Evolutionary conservation across 2,113 vertebrate species (phyloP), one percentile per base, ranked within the genome.

Genomic region (Saccopteryx bilineata): DNA sequence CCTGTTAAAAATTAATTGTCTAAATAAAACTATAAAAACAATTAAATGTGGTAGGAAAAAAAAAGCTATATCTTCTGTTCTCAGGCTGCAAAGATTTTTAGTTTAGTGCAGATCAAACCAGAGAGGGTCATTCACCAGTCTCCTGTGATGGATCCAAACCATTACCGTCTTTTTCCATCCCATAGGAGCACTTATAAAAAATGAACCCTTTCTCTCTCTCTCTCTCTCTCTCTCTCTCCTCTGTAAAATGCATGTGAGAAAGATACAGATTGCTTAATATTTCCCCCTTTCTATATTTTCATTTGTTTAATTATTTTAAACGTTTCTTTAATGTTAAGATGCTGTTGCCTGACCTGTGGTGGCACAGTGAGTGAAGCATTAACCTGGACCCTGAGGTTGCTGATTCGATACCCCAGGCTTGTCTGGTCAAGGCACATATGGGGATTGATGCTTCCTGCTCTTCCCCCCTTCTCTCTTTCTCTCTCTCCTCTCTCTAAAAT

Each of bases 271-370:
- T 76, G 46, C 33, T 76, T 76, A 56, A 48, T 66, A 84, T 81
- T 46, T 4, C 10, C 14, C 17, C 7, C 15, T 85, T 60, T 5
- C 28, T 7, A 24, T 78, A 79, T 89, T 84, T 54, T 33, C 39
- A 63, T 63, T 90, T 85, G 15, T 92, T 92, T 11, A 78, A 86
- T 33, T 71, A 75, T 58, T 87, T 86, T 5, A 75, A 91, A 76
- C 39, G 71, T 72, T 63, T 94, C 69, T 81, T 80, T 8, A 60
- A 9, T 75, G 74, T 86, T 7, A 81, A 65, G 46, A 39, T 90
- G 54, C 39, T 39, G 39, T 39, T 39, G 39, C 39, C 39, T 39
- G 39, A 39, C 39, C 39, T 39, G 39, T 39, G 39, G 39, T 39
- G 39, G 39, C 39, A 39, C 39, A 39, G 39, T 39, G 39, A 39